phyloP scores from a whole-genome alignment of 2,797 vertebrate species.

The Trachops cirrhosus region DNA sequence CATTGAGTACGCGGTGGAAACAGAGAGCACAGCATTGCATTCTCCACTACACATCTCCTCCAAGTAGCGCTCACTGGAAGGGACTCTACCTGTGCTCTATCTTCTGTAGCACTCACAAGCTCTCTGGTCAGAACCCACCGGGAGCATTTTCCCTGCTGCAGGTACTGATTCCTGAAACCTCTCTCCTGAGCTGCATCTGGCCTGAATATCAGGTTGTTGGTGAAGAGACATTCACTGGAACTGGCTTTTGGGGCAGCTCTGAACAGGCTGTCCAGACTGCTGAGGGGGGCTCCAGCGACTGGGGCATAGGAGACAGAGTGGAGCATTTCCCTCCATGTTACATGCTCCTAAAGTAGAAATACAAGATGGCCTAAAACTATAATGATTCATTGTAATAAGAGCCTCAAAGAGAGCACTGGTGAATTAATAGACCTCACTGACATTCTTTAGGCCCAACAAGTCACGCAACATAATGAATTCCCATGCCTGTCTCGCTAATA shows the following conservation, averaged over 20 bases:
- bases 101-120: neutral
- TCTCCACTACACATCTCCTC: neutral
- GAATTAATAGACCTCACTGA: neutral
- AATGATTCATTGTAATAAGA: neutral
- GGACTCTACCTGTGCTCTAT: neutral
- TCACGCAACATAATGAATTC: neutral
- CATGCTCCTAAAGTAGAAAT: neutral
- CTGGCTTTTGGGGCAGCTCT: conserved; percentile 16
- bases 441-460: neutral
- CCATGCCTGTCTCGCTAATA: neutral
- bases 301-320: neutral
- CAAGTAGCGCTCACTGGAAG: neutral
- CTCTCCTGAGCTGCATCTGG: conserved; percentile 41
- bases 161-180: conserved; percentile 33
- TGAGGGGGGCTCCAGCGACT: neutral
- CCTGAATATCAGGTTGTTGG: conserved; percentile 51
- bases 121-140: neutral
- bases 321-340: neutral
- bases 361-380: neutral
- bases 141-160: neutral
- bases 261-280: neutral
- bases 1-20: neutral
- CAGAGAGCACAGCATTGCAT: neutral
- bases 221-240: conserved; percentile 61
- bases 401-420: neutral